A percentile compares a stretch with the other conserved stretches of the same genome.
phyloP scores from a whole-genome alignment of 1,140 invertebrate genomes.

The Philotrypesis tridentata region DNA sequence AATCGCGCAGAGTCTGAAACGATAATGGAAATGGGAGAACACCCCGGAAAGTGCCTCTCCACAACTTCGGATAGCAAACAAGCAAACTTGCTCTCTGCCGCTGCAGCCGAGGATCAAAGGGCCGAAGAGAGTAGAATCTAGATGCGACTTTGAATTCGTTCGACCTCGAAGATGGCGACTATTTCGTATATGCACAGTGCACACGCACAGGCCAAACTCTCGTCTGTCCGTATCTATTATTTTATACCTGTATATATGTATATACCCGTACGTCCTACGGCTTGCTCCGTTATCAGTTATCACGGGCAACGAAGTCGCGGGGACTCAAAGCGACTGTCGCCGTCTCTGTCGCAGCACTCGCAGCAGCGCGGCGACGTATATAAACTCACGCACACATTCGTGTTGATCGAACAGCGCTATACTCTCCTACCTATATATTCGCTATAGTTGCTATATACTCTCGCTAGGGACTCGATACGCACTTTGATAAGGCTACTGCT shows the following conservation, averaged over 20 bases:
- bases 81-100: not conserved
- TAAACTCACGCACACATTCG: not conserved
- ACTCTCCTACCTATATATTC: too few species aligned
- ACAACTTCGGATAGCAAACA: not conserved
- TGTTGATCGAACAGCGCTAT: not conserved
- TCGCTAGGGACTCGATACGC: slow-evolving; percentile 19
- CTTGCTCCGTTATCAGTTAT: too few species aligned
- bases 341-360: slow-evolving; percentile 4
- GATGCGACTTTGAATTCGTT: slow-evolving; percentile 50
- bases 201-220: not conserved
- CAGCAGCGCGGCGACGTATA: not conserved
- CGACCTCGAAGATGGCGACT: slow-evolving; percentile 58
- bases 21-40: not conserved
- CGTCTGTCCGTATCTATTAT: too few species aligned
- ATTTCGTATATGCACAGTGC: slow-evolving; percentile 47
- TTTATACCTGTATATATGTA: too few species aligned
- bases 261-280: too few species aligned
- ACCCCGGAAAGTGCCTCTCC: not conserved
- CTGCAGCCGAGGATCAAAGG: not conserved
- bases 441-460: too few species aligned
- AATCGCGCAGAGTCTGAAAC: not conserved
- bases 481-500: slow-evolving; percentile 40
- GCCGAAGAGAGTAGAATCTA: not conserved
- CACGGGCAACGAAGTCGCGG: too few species aligned
- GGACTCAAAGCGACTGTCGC: not conserved